Percentiles rank a stretch among this genome's conserved stretches.
Conservation (phyloP, 2,113 vertebrate species). For the Machaerirhynchus nigripectus region DNA sequence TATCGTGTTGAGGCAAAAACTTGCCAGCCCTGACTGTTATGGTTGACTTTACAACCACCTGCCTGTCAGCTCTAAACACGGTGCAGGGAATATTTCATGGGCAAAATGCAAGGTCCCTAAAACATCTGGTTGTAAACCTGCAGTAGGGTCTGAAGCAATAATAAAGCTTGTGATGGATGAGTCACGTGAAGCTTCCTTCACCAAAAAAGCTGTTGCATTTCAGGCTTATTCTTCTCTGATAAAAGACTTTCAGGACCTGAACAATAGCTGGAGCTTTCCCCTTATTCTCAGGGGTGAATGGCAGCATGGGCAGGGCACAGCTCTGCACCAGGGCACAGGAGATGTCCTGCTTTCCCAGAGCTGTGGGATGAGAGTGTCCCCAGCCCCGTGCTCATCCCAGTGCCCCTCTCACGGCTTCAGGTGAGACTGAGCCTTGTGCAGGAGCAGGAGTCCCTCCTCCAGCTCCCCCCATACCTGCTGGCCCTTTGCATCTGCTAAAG, state of each 20-base stretch:
- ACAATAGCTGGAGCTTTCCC: not conserved
- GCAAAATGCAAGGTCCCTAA: conserved; percentile 64
- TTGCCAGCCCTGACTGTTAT: conserved; percentile 67
- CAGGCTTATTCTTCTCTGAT: not conserved
- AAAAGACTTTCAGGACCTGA: conserved; percentile 18
- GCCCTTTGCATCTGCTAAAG: not conserved
- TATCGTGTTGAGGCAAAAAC: conserved; percentile 66
- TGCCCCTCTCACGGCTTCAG: fast-evolving
- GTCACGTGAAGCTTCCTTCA: conserved; percentile 46
- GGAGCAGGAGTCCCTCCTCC: not conserved
- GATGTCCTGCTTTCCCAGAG: not conserved
- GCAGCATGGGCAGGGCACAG: not conserved
- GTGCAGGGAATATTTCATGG: conserved; percentile 65
- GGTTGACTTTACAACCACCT: conserved; percentile 71
- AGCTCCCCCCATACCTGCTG: not conserved
- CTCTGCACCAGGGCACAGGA: not conserved
- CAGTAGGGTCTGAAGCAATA: conserved; percentile 51
- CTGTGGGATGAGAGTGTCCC: not conserved
- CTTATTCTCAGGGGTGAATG: not conserved
- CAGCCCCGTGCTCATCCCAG: fast-evolving
- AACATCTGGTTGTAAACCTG: conserved; percentile 68
- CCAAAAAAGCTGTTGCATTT: conserved; percentile 18
- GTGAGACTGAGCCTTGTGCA: not conserved
- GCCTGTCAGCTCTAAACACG: conserved; percentile 69
- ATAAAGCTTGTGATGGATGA: conserved; percentile 58